phyloP scores from a whole-genome alignment of 2,888 invertebrate genomes.

The Tiliacea citrago region DNA sequence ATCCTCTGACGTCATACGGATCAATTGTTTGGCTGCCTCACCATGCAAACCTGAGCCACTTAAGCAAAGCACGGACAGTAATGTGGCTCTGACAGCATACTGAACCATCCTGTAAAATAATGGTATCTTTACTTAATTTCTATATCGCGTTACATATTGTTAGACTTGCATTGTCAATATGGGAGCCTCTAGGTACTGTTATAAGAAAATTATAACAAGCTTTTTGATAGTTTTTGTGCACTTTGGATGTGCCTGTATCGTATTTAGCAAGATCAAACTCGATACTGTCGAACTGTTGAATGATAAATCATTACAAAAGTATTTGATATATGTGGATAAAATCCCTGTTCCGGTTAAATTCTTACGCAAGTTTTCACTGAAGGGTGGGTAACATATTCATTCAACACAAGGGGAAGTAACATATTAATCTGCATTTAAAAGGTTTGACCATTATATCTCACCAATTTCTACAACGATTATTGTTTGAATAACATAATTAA shows the following conservation, averaged over 20 bases:
- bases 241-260: neutral
- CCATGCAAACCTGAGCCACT: conserved; percentile 94
- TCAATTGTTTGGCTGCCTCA: conserved; percentile 98
- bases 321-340: too few species aligned
- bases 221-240: neutral
- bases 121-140: neutral
- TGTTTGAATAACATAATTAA: too few species aligned
- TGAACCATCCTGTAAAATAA: conserved; percentile 93
- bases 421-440: too few species aligned
- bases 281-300: neutral
- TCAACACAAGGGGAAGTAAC: too few species aligned
- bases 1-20: conserved; percentile 99
- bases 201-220: neutral
- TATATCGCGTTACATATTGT: neutral
- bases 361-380: too few species aligned
- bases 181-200: neutral
- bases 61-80: conserved; percentile 97
- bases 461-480: too few species aligned
- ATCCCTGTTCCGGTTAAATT: too few species aligned
- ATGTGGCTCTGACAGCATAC: conserved; percentile 97
- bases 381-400: too few species aligned
- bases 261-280: neutral
- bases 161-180: neutral
- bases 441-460: too few species aligned
- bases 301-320: neutral